These are phyloP conservation scores for Adelges cooleyi DNA, from an alignment of 1,140 invertebrate genomes.

Conservation along the genomic window DNA sequence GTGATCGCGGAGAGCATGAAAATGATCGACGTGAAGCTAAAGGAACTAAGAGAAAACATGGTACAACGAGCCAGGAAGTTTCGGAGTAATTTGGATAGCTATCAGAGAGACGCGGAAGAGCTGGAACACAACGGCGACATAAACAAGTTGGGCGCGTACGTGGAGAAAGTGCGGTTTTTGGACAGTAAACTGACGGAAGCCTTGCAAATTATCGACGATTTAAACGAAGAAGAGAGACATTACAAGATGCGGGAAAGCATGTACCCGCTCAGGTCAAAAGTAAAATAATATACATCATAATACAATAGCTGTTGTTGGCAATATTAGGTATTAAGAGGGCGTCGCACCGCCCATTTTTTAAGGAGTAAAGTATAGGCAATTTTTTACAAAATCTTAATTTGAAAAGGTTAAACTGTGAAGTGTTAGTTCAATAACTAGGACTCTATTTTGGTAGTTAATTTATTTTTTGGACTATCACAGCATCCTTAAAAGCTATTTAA, in stretches of 20 bases:
- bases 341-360: no score
- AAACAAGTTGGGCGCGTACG: slow-evolving; percentile 69
- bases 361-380: no score
- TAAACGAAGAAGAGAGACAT: slow-evolving; percentile 82
- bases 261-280: slow-evolving; percentile 49
- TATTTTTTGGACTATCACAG: no score
- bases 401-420: no score
- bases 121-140: slow-evolving; percentile 79
- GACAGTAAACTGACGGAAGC: slow-evolving; percentile 58
- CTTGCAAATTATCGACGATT: slow-evolving; percentile 69
- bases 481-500: no score
- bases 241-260: slow-evolving; percentile 80
- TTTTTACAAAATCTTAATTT: no score
- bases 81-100: slow-evolving; percentile 64
- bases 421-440: no score
- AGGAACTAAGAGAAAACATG: slow-evolving; percentile 76
- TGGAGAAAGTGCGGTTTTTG: slow-evolving; percentile 61
- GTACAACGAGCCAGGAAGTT: slow-evolving; percentile 54
- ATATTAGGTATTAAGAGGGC: neutral
- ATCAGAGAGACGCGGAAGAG: slow-evolving; percentile 69
- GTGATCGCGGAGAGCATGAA: slow-evolving; percentile 68
- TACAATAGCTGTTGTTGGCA: neutral
- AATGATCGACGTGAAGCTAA: slow-evolving; percentile 67
- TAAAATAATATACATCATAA: neutral
- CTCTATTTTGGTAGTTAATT: no score